Evolutionary conservation across 2,888 invertebrate genomes (phyloP).

Genomic region (Smittia aterrima): DNA sequence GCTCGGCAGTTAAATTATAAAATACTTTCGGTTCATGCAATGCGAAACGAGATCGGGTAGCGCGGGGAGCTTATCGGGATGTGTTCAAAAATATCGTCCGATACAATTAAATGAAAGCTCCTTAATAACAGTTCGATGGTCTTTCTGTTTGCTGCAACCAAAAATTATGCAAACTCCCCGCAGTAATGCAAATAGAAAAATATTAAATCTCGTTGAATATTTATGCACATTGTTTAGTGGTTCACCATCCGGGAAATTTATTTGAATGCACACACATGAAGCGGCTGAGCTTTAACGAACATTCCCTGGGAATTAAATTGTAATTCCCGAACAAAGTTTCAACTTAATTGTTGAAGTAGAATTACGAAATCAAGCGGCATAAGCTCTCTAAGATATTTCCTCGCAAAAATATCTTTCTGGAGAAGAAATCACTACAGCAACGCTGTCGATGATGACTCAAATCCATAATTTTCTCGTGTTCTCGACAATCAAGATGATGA

Average conservation of each 20-base stretch:
- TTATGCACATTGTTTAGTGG: slow-evolving; percentile 35
- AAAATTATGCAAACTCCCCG: too few species aligned
- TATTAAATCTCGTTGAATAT: background rate
- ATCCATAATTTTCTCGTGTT: background rate
- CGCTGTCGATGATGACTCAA: background rate
- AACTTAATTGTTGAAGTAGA: background rate
- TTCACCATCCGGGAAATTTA: background rate
- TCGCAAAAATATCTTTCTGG: background rate
- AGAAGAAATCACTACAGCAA: background rate
- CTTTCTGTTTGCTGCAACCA: too few species aligned
- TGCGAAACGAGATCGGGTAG: background rate
- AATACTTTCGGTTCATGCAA: background rate
- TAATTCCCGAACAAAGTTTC: background rate
- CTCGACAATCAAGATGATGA: background rate
- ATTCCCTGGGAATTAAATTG: background rate
- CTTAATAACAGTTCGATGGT: too few species aligned
- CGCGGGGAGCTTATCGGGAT: too few species aligned
- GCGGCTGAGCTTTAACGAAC: background rate
- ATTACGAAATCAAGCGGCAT: background rate
- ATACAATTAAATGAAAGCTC: too few species aligned
- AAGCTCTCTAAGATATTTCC: background rate
- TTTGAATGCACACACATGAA: background rate
- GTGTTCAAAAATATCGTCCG: too few species aligned
- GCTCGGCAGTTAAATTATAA: slow-evolving; percentile 1
- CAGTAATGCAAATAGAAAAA: background rate